Base-by-base conservation (phyloP, 2,888 invertebrate species). In the Tetragonisca angustula region DNA sequence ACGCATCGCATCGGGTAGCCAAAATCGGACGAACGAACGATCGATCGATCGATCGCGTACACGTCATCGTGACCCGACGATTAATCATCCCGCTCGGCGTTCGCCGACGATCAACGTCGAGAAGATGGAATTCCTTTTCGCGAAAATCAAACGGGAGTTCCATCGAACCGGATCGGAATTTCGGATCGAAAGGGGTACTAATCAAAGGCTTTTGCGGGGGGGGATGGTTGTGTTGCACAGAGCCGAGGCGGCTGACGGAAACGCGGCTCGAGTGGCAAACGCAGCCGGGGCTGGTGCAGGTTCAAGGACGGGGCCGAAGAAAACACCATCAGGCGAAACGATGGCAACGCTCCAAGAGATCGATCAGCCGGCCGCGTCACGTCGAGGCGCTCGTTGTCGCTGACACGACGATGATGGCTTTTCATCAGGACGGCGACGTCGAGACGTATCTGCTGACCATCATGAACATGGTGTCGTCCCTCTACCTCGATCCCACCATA, bases 371-470 rank as follows among this genome's bases (percentile, higher is more conserved):
- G 90, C 96, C 97, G 49, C 96, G 97, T 76, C 97, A 97, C 94
- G 98, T 98, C 61, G 98, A 98, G 95, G 97, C 98, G 0, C 95
- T 98, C 77, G 96, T 98, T 75, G 98, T 98, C 74, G 98, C 98
- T 59, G 98, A 98, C 95, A 96, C 96, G 77, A 97, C 97, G 88
- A 98, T 98, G 98, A 96, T 97, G 89, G 96, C 97, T 75, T 98
- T 98, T 94, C 98, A 98, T 95, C 95, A 96, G 90, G 96, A 97
- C 91, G 96, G 97, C 90, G 97, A 97, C 92, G 96, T 98, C 88
- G 97, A 98, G 93, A 97, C 97, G 13, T 98, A 98, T 94, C 96
- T 98, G 50, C 95, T 98, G 75, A 98, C 98, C 74, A 97, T 98
- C 88, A 98, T 98, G 98, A 98, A 98, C 94, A 98, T 98, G 97